These are phyloP conservation scores for Asarcornis scutulata DNA, from an alignment of 2,113 vertebrate genomes.

Conservation along the genomic window DNA sequence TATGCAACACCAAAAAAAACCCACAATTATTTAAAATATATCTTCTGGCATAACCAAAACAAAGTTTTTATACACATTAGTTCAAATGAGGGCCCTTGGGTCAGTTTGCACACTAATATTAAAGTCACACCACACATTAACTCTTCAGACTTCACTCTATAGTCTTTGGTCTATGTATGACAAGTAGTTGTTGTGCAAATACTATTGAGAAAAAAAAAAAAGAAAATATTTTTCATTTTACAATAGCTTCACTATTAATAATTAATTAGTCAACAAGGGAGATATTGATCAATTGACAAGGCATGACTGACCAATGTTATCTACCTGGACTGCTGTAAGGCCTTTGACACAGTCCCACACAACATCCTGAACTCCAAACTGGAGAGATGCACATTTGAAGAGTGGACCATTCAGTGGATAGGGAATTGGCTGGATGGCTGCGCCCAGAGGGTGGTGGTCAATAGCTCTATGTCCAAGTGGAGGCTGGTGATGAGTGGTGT, in stretches of 20 bases:
- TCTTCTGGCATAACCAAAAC: background rate
- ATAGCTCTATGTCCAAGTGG: too few relatives aligned
- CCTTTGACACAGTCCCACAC: too few relatives aligned
- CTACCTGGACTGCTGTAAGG: too few relatives aligned
- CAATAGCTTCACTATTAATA: background rate
- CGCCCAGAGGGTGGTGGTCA: too few relatives aligned
- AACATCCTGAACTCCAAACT: too few relatives aligned
- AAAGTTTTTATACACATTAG: background rate
- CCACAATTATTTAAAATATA: background rate
- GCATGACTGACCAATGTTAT: too few relatives aligned
- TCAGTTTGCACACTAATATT: background rate
- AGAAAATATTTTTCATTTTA: background rate
- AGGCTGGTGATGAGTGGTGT: too few relatives aligned
- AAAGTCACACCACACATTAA: background rate
- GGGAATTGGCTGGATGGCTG: too few relatives aligned
- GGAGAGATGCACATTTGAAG: too few relatives aligned
- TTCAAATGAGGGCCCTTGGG: background rate
- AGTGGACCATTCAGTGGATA: too few relatives aligned
- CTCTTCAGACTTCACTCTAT: background rate
- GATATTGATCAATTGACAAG: too few relatives aligned
- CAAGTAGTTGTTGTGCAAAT: background rate
- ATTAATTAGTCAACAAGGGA: too few relatives aligned
- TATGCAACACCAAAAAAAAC: background rate
- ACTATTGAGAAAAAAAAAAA: fast-evolving
- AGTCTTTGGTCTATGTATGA: background rate